Percentiles rank a stretch among this genome's conserved stretches.
These are phyloP conservation scores for Dynastes tityus DNA, from an alignment of 2,888 invertebrate species.

Conservation along the genomic window DNA sequence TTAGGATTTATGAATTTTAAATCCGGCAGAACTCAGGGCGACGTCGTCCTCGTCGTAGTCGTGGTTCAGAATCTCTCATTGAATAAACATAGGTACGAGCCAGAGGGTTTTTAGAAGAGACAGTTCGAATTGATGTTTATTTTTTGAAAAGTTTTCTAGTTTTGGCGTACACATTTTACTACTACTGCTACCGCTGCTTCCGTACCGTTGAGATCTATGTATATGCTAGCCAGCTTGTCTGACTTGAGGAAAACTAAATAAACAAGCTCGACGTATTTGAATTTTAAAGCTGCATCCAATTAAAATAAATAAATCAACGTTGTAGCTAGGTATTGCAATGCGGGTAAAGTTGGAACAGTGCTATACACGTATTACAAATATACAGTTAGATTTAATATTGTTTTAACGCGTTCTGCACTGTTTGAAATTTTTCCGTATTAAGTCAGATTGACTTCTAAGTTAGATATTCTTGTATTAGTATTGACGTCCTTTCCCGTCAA, in stretches of 20 bases:
- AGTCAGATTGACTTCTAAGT: too few relatives aligned
- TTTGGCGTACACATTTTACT: constrained; percentile 24
- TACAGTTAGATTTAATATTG: too few relatives aligned
- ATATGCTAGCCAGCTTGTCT: neutral
- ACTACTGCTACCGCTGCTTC: neutral
- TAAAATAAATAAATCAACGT: constrained; percentile 21
- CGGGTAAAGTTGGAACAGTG: too few relatives aligned
- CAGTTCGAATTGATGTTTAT: constrained; percentile 39
- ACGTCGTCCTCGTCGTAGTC: constrained; percentile 24
- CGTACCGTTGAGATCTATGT: neutral
- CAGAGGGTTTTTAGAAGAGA: constrained; percentile 31
- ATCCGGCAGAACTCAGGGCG: constrained; percentile 37
- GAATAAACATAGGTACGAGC: constrained; percentile 40
- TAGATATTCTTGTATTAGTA: too few relatives aligned
- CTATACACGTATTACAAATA: too few relatives aligned
- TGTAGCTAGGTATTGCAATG: too few relatives aligned
- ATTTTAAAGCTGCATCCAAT: constrained; percentile 25
- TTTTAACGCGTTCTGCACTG: too few relatives aligned
- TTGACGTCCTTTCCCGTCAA: too few relatives aligned
- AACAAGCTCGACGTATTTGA: constrained; percentile 17
- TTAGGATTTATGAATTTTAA: constrained; percentile 50
- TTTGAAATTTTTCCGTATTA: too few relatives aligned
- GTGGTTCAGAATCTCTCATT: constrained; percentile 33
- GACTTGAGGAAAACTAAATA: constrained; percentile 20
- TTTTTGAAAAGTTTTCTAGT: constrained; percentile 25